Base-by-base conservation (phyloP, 2,113 vertebrate species). In the Actenoides lindsayi region DNA sequence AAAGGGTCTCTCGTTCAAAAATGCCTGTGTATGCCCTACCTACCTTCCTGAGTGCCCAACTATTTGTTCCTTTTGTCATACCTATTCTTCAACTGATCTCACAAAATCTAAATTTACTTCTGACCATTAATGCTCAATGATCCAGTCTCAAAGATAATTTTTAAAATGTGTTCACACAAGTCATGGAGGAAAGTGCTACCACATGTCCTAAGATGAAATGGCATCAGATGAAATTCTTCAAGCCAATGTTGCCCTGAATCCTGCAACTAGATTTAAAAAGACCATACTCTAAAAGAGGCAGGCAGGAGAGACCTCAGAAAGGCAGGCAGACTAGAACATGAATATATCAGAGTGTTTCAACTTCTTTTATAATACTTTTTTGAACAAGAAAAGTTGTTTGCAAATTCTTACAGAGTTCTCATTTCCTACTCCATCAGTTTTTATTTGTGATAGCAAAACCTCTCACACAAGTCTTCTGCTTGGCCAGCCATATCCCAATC, bases 331-430 rank as follows among this genome's bases (percentile, higher is more conserved):
- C 18, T 35, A 39, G 21, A 67, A 62, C 8, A 37, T 19, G 16
- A 56, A 31, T 24, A 30, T 30, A 41, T 25, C 18, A 33, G 42
- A 44, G 14, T 21, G 24, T 56, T 77, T 46, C 53, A 51, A 31
- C 20, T 86, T 85, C 11, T 53, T 57, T 59, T 46, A 39, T 7
- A 37, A 5, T 25, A 39, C 27, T 16, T 33, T 82, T 64, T 71
- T 69, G 4, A 62, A 37, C 5, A 56, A 27, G 41, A 57, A 50
- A 57, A 5, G 21, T 25, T 62, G 23, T 27, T 68, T 51, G 20
- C 31, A 62, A 63, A 33, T 64, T 48, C 8, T 53, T 51, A 30
- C 0, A 0, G 37, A 51, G 24, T 65, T 53, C n/a, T 53, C 0
- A 1, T 20, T 74, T 89, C 46, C 41, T 69, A 16, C 25, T 42